Percentiles rank a stretch among this genome's conserved stretches.
Conservation (phyloP, 2,797 vertebrate genomes). For the Microtus obscurus region DNA sequence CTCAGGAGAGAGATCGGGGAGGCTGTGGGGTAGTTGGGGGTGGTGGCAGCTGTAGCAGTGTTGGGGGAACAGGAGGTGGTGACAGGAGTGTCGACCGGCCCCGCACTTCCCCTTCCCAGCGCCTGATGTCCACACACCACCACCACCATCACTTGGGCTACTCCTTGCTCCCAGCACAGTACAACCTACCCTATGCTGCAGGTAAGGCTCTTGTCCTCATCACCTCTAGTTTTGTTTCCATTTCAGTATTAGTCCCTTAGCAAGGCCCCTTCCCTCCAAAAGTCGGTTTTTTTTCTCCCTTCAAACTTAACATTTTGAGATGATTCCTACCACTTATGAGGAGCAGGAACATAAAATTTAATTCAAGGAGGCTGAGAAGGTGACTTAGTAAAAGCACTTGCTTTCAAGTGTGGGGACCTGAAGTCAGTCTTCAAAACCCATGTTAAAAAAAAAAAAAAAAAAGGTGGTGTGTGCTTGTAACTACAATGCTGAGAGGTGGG, state of each 20-base stretch:
- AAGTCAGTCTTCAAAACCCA: background rate
- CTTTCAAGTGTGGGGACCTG: background rate
- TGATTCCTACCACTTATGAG: background rate
- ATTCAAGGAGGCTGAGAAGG: background rate
- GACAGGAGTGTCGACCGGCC: constrained; percentile 93
- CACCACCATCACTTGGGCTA: constrained; percentile 99
- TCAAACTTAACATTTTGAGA: background rate
- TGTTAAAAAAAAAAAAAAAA: background rate
- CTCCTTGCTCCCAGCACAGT: constrained; percentile 96
- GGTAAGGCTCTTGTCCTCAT: constrained; percentile 87
- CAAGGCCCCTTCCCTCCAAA: background rate
- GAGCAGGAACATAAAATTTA: background rate
- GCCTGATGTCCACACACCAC: constrained; percentile 97
- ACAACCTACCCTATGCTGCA: constrained; percentile 97
- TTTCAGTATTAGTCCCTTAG: background rate
- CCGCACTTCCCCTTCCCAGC: constrained; percentile 97
- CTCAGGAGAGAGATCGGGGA: constrained; percentile 93
- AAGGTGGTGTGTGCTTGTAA: too few species aligned
- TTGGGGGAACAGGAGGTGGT: constrained; percentile 81
- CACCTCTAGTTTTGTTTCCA: background rate
- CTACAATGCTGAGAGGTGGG: background rate
- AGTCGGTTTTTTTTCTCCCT: too few species aligned
- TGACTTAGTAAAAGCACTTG: background rate
- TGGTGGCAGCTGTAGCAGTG: constrained; percentile 85
- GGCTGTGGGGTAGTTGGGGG: constrained; percentile 91